A percentile compares a stretch with the other conserved stretches of the same genome.
These are phyloP conservation scores for Magallana ariakensis DNA, from an alignment of 1,140 invertebrate species.

Conservation along the genomic window DNA sequence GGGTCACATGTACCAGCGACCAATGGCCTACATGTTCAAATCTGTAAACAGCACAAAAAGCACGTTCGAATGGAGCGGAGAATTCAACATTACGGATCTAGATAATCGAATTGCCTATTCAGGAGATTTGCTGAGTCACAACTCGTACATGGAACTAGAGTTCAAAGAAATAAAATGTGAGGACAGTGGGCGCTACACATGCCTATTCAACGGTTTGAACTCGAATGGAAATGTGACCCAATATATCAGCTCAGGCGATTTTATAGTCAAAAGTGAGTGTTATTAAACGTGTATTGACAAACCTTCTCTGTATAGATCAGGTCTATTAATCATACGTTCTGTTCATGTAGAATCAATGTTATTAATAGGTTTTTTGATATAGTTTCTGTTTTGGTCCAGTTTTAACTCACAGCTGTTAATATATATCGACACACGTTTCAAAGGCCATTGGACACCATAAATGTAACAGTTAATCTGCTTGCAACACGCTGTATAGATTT, in stretches of 20 bases:
- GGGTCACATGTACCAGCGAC: neutral
- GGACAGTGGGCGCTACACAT: neutral
- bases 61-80: constrained; percentile 6
- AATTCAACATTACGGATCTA: constrained; percentile 11
- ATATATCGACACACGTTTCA: too few relatives aligned
- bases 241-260: neutral
- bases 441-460: too few relatives aligned
- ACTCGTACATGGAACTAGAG: neutral
- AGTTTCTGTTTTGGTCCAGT: too few relatives aligned
- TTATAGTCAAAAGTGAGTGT: neutral
- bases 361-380: too few relatives aligned
- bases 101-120: neutral
- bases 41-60: neutral
- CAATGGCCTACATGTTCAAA: neutral
- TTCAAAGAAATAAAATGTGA: constrained; percentile 20
- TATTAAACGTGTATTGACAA: too few relatives aligned
- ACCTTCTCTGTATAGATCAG: too few relatives aligned
- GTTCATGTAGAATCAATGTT: too few relatives aligned
- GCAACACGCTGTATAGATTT: too few relatives aligned
- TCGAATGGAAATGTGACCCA: neutral
- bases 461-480: too few relatives aligned
- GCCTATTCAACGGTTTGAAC: neutral
- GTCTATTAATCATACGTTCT: too few relatives aligned
- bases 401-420: too few relatives aligned
- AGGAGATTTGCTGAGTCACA: neutral